phyloP scores from a whole-genome alignment of 2,888 invertebrate species.

The Amaurobius ferox region DNA sequence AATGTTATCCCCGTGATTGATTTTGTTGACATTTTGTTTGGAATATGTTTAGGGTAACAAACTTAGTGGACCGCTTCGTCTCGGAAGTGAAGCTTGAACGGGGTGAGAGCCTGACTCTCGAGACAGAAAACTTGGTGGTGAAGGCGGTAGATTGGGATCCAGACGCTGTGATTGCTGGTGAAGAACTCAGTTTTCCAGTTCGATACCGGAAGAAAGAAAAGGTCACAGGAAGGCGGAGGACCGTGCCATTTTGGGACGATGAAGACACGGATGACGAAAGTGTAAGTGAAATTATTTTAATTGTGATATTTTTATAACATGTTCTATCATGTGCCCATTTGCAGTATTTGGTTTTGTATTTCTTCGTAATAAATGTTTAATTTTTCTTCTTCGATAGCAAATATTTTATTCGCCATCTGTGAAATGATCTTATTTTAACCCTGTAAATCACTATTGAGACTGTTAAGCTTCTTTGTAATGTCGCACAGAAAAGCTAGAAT shows the following conservation, averaged over 20 bases:
- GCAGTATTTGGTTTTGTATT: no score
- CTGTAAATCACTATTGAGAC: no score
- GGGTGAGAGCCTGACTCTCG: constrained; percentile 54
- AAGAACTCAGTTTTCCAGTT: constrained; percentile 50
- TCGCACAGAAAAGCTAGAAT: no score
- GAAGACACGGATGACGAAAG: not conserved
- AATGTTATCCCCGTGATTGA: no score
- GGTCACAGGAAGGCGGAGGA: not conserved
- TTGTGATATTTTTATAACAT: no score
- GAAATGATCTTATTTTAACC: no score
- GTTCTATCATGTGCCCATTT: no score
- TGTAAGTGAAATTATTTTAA: not conserved
- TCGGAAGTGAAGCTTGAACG: constrained; percentile 53
- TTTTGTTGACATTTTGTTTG: no score
- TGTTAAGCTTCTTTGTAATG: no score
- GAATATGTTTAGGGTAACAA: constrained; percentile 49
- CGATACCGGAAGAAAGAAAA: constrained; percentile 24
- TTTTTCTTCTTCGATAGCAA: no score
- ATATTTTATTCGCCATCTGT: no score
- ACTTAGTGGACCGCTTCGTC: constrained; percentile 55
- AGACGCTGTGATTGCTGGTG: constrained; percentile 22
- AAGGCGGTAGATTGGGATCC: constrained; percentile 66
- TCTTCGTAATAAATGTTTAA: no score
- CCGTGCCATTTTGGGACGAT: constrained; percentile 41
- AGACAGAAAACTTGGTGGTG: constrained; percentile 68